Percentiles rank a stretch among this genome's conserved stretches.
These are phyloP conservation scores for Budorcas taxicolor DNA, from an alignment of 2,113 vertebrate genomes.

Conservation along the genomic window DNA sequence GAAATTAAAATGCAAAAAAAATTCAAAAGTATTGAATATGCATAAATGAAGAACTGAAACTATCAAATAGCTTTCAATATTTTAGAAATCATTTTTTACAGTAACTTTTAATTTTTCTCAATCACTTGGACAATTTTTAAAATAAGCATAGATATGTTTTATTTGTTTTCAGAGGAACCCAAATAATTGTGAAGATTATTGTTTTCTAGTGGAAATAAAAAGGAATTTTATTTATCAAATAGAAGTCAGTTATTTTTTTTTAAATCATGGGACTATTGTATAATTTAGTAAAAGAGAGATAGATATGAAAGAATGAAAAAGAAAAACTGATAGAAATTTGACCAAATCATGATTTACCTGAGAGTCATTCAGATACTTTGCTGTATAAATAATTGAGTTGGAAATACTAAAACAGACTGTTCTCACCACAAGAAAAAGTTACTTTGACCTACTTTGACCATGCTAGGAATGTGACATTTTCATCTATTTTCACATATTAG, in stretches of 20 bases:
- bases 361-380: background rate
- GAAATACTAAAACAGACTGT: background rate
- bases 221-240: background rate
- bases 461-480: background rate
- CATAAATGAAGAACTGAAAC: background rate
- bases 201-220: background rate
- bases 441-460: background rate
- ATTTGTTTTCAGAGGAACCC: background rate
- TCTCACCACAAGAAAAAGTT: background rate
- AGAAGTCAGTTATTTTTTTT: background rate
- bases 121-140: background rate
- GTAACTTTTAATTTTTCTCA: background rate
- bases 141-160: background rate
- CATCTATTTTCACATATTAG: background rate
- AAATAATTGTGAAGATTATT: background rate
- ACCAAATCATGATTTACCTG: background rate
- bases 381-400: background rate
- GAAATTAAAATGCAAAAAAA: background rate
- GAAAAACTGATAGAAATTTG: background rate
- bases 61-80: background rate
- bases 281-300: background rate
- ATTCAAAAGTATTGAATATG: background rate
- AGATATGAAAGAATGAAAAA: background rate
- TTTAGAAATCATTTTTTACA: background rate
- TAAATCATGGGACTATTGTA: background rate